phyloP scores from a whole-genome alignment of 2,888 invertebrate genomes.

The Athalia rosae region DNA sequence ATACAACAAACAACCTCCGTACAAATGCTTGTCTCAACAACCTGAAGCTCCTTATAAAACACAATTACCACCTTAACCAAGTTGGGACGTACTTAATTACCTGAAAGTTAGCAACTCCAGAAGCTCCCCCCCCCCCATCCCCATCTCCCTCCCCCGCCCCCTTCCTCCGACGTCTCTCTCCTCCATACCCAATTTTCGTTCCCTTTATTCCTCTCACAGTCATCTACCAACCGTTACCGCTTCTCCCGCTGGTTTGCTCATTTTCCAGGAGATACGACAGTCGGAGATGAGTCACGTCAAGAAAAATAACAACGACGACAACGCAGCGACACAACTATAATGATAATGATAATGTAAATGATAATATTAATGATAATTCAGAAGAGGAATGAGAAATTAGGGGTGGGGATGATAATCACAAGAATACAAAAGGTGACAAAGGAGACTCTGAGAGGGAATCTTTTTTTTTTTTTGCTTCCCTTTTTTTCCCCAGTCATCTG shows the following conservation, averaged over 20 bases:
- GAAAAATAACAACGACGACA: neutral
- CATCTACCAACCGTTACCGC: neutral
- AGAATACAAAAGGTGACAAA: conserved; percentile 12
- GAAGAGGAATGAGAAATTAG: no score
- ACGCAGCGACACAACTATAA: neutral
- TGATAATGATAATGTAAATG: conserved; percentile 1
- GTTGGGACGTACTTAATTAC: conserved; percentile 69
- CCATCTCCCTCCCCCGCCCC: no score
- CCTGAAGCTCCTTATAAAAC: conserved; percentile 60
- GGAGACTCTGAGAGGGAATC: neutral
- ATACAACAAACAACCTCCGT: conserved; percentile 4
- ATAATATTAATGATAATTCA: neutral
- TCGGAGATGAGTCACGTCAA: conserved; percentile 11
- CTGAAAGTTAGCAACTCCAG: conserved; percentile 58
- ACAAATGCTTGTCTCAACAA: conserved; percentile 41
- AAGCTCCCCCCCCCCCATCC: neutral
- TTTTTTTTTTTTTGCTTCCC: neutral
- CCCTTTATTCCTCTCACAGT: neutral
- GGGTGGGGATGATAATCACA: neutral
- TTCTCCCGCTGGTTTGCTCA: neutral
- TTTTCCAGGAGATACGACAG: conserved; percentile 8
- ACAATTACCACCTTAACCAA: conserved; percentile 67
- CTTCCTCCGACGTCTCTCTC: no score
- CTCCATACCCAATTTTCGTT: neutral
- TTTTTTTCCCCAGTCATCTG: neutral